phyloP scores from a whole-genome alignment of 2,888 invertebrate genomes.

The Netelia fuscicornis region DNA sequence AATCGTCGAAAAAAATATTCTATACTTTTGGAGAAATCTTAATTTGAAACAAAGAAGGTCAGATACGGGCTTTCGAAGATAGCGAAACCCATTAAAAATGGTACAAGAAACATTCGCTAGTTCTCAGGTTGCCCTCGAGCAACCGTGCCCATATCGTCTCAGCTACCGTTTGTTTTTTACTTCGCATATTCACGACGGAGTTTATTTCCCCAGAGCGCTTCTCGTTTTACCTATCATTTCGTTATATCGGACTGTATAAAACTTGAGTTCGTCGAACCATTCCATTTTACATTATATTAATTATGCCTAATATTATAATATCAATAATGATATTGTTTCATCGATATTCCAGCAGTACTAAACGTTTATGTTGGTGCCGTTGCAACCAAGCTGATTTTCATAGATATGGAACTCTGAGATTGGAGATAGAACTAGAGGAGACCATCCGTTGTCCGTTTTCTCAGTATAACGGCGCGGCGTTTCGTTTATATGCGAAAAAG shows the following conservation, averaged over 20 bases:
- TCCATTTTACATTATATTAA: constrained; percentile 18
- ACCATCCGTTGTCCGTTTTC: neutral
- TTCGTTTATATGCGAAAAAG: neutral
- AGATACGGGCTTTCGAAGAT: no score
- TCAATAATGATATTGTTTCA: neutral
- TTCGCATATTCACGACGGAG: neutral
- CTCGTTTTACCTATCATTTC: neutral
- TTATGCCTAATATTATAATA: neutral
- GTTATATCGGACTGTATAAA: neutral
- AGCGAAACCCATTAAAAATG: no score
- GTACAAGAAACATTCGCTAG: neutral
- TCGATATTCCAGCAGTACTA: neutral
- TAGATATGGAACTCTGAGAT: constrained; percentile 18
- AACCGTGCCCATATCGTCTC: neutral
- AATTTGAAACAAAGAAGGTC: no score
- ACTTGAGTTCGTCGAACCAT: constrained; percentile 39
- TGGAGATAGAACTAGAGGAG: constrained; percentile 13
- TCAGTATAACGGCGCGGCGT: neutral
- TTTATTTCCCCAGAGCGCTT: constrained; percentile 26
- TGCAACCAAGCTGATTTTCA: constrained; percentile 3
- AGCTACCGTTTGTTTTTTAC: neutral
- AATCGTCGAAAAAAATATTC: no score
- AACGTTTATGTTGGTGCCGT: constrained; percentile 33
- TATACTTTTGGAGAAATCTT: no score
- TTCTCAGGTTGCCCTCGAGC: constrained; percentile 14